Evolutionary conservation across 2,113 vertebrate species (phyloP).

Genomic region (Epinephelus fuscoguttatus): DNA sequence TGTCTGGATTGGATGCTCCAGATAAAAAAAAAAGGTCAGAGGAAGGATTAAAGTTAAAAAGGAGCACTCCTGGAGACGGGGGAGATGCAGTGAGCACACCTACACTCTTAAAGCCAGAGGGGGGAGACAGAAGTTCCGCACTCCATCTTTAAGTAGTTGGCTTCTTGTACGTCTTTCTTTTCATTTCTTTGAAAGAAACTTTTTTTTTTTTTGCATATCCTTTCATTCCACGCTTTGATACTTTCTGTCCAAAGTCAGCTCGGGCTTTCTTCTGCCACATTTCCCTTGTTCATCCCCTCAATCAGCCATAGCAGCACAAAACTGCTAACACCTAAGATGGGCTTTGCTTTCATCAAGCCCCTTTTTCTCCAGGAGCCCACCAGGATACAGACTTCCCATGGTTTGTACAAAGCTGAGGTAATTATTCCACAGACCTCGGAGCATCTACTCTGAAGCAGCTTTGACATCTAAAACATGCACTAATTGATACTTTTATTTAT

Average conservation of each 20-base stretch:
- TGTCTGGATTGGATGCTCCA: too few relatives aligned
- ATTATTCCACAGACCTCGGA: constrained; percentile 65
- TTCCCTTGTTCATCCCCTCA: constrained; percentile 48
- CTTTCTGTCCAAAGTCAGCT: constrained; percentile 11
- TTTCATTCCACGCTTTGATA: background rate
- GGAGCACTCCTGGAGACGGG: too few relatives aligned
- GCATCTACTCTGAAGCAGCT: constrained; percentile 44
- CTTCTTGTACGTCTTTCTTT: background rate
- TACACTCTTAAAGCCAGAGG: too few relatives aligned
- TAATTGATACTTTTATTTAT: constrained; percentile 68
- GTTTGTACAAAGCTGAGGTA: constrained; percentile 59
- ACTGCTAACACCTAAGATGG: constrained; percentile 54
- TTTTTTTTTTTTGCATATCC: background rate
- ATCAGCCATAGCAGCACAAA: constrained; percentile 47
- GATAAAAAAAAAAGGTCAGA: too few relatives aligned
- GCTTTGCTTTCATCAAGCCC: constrained; percentile 63
- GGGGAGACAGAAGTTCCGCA: too few relatives aligned
- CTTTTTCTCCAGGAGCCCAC: constrained; percentile 49
- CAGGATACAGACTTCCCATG: constrained; percentile 51
- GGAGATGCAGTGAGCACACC: too few relatives aligned
- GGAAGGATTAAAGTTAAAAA: too few relatives aligned
- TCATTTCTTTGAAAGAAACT: too few relatives aligned
- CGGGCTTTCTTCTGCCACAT: constrained; percentile 33
- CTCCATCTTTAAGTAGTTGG: background rate
- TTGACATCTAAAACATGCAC: constrained; percentile 52